phyloP scores from a whole-genome alignment of 1,140 invertebrate species.

The Sycobia sp. region DNA sequence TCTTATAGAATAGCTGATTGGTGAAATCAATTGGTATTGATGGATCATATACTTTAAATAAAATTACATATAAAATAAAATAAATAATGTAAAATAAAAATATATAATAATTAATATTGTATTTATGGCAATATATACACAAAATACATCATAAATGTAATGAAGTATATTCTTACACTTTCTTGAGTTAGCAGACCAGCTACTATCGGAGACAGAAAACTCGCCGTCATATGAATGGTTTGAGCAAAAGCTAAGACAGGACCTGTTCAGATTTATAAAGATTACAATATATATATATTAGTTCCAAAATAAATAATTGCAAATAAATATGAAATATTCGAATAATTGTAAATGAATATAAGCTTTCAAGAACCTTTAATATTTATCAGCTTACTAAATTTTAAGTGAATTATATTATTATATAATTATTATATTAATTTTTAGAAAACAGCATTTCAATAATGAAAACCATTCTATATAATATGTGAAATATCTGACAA shows the following conservation, averaged over 20 bases:
- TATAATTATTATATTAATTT: too few species aligned
- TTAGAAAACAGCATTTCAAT: too few species aligned
- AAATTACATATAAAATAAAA: too few species aligned
- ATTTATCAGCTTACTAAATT: not conserved
- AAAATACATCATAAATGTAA: conserved; percentile 17
- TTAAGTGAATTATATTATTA: too few species aligned
- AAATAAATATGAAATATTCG: not conserved
- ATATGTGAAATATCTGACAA: too few species aligned
- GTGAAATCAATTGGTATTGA: too few species aligned
- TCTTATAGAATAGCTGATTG: too few species aligned
- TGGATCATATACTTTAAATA: too few species aligned
- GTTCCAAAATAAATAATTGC: not conserved
- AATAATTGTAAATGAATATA: not conserved
- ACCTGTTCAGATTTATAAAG: conserved; percentile 60
- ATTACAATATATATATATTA: conserved; percentile 9
- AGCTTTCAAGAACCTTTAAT: too few species aligned
- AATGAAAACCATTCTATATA: too few species aligned
- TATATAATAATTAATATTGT: not conserved
- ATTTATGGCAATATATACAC: too few species aligned
- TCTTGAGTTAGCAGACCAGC: conserved; percentile 66
- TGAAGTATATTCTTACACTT: conserved; percentile 57
- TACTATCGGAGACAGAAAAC: conserved; percentile 71
- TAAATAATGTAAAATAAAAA: not conserved
- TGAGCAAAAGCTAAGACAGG: conserved; percentile 75
- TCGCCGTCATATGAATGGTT: conserved; percentile 78